Percentiles rank a stretch among this genome's conserved stretches.
Conservation (phyloP, 2,113 vertebrate genomes). For the Canis aureus region DNA sequence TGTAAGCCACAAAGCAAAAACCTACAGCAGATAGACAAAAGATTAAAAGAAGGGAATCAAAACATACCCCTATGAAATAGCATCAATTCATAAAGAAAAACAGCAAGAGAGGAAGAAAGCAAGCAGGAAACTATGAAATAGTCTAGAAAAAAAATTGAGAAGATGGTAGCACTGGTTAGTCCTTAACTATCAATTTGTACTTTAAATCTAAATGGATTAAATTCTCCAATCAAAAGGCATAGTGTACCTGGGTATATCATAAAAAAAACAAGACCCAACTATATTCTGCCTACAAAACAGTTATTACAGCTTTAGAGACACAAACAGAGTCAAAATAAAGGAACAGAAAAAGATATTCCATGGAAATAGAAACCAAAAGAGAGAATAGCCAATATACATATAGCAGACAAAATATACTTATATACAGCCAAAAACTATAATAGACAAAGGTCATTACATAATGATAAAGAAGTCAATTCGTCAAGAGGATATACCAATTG, state of each 20-base stretch:
- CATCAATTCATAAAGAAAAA: not conserved
- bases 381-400: not conserved
- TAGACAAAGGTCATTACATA: not conserved
- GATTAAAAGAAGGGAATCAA: not conserved
- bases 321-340: not conserved
- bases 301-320: not conserved
- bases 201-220: not conserved
- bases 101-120: not conserved
- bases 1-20: slow-evolving; percentile 13
- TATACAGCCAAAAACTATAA: not conserved
- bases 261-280: not conserved
- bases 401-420: not conserved
- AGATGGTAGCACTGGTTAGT: not conserved
- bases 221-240: not conserved
- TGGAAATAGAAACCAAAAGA: not conserved
- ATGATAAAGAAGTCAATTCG: not conserved
- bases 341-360: not conserved
- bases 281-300: not conserved
- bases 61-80: not conserved
- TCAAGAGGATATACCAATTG: not conserved
- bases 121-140: not conserved
- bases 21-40: not conserved
- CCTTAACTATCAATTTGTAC: not conserved
- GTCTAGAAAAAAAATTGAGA: not conserved
- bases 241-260: not conserved